phyloP scores from a whole-genome alignment of 2,888 invertebrate species.

The Pachymerium ferrugineum region DNA sequence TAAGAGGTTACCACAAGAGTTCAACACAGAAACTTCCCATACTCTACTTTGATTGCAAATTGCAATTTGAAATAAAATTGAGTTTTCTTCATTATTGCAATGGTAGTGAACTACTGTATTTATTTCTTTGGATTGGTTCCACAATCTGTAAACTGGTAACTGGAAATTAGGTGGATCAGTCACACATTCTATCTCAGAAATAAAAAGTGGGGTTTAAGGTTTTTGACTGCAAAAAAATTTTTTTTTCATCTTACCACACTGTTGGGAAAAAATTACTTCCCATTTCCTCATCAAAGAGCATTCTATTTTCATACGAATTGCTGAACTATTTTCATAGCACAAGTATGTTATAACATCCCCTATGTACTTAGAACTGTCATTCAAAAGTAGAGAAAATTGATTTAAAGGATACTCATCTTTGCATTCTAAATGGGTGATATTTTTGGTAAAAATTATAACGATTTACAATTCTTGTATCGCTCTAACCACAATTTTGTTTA shows the following conservation, averaged over 20 bases:
- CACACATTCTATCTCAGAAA: background rate
- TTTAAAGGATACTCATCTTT: background rate
- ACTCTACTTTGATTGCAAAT: background rate
- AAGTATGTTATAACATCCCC: background rate
- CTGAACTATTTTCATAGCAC: background rate
- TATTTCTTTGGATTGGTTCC: background rate
- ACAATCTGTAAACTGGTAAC: background rate
- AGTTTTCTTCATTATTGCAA: background rate
- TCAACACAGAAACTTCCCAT: background rate
- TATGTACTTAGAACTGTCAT: background rate
- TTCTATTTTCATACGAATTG: background rate
- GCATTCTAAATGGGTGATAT: background rate
- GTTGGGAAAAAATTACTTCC: background rate
- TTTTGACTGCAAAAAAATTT: too few species aligned
- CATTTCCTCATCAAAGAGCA: background rate
- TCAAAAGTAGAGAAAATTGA: too few species aligned
- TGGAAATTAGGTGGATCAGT: background rate
- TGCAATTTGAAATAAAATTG: conserved; percentile 1
- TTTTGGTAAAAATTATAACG: too few species aligned
- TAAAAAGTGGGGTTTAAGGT: background rate
- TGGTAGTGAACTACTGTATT: background rate
- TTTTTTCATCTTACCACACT: background rate
- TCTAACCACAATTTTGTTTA: background rate
- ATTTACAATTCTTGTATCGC: background rate
- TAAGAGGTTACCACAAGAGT: background rate